phyloP scores from a whole-genome alignment of 2,888 invertebrate genomes.

The Hydropsyche betteni region DNA sequence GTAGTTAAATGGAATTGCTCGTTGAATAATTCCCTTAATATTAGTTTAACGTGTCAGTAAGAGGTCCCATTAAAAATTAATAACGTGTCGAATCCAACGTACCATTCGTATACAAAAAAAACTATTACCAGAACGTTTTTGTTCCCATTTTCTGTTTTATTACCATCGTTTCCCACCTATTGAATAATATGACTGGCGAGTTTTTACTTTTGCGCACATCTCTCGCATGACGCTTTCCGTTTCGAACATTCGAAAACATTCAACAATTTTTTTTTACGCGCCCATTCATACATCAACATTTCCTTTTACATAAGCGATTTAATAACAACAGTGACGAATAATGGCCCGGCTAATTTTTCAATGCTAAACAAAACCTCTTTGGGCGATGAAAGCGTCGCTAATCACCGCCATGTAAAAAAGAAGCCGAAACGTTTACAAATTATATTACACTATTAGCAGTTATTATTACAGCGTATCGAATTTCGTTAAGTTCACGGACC shows the following conservation, averaged over 20 bases:
- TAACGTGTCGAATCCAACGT: constrained; percentile 18
- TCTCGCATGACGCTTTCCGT: too few relatives aligned
- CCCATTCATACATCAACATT: too few relatives aligned
- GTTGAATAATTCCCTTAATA: not conserved
- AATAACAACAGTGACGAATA: not conserved
- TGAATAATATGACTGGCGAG: constrained; percentile 17
- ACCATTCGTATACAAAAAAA: not conserved
- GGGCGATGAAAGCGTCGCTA: constrained; percentile 25
- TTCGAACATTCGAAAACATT: too few relatives aligned
- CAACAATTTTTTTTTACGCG: too few relatives aligned
- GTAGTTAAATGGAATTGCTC: not conserved
- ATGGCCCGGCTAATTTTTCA: constrained; percentile 11
- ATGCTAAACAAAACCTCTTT: constrained; percentile 6
- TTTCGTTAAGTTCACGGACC: not conserved
- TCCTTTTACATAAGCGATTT: not conserved
- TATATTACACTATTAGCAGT: constrained; percentile 1
- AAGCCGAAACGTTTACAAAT: constrained; percentile 5
- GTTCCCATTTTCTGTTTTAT: too few relatives aligned
- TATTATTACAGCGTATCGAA: constrained; percentile 27
- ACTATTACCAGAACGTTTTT: constrained; percentile 2
- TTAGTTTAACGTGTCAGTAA: constrained; percentile 12
- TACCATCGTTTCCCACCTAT: not conserved
- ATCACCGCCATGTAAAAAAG: constrained; percentile 3
- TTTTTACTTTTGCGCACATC: constrained; percentile 3
- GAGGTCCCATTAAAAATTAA: constrained; percentile 12